phyloP scores from a whole-genome alignment of 2,113 vertebrate species.

The Bufo bufo region DNA sequence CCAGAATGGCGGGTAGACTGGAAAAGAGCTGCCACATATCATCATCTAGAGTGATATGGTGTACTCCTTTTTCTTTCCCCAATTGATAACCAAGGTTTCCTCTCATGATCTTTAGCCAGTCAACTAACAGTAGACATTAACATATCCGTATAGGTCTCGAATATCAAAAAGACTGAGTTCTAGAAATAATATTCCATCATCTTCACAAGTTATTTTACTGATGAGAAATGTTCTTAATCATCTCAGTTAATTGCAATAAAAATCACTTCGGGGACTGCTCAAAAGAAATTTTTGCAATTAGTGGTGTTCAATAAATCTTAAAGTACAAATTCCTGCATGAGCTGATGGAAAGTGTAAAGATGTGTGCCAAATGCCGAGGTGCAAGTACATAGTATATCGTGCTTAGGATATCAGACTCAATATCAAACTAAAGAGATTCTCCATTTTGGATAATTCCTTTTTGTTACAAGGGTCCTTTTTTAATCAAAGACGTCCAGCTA shows the following conservation, averaged over 20 bases:
- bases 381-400: not conserved
- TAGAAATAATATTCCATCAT: not conserved
- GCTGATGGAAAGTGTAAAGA: not conserved
- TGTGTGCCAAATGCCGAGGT: not conserved
- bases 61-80: no score
- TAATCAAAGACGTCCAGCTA: no score
- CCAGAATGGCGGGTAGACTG: no score
- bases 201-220: not conserved
- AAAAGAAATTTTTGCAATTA: slow-evolving; percentile 9
- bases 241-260: slow-evolving; percentile 11
- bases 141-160: not conserved
- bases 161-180: not conserved
- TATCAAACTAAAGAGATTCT: no score
- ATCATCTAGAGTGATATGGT: no score
- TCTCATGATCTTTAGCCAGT: no score
- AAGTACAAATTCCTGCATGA: not conserved
- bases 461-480: no score
- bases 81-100: no score
- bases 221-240: slow-evolving; percentile 25
- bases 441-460: no score
- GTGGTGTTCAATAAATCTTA: not conserved
- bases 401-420: not conserved
- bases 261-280: slow-evolving; percentile 16
- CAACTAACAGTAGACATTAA: not conserved
- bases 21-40: no score